Conservation (phyloP, 2,888 invertebrate genomes). For the Trachelus iudaicus region DNA sequence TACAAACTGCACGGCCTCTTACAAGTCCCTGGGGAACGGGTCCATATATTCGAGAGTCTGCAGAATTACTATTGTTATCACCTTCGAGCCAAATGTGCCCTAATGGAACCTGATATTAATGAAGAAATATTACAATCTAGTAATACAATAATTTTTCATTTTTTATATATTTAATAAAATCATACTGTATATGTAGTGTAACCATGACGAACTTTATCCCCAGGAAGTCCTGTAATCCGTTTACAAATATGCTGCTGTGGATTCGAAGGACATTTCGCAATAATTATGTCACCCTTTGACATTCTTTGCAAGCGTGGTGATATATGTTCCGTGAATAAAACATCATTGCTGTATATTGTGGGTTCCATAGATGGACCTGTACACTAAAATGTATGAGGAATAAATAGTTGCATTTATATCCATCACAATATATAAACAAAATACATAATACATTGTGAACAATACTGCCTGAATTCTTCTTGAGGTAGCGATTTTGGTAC, state of each 20-base stretch:
- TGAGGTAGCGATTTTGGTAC: not conserved
- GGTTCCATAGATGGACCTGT: conserved; percentile 95
- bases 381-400: conserved; percentile 72
- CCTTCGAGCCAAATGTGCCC: conserved; percentile 95
- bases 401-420: conserved; percentile 20
- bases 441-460: conserved; percentile 6
- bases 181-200: conserved; percentile 48
- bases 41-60: conserved; percentile 89
- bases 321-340: conserved; percentile 85
- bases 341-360: conserved; percentile 83
- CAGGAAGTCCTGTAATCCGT: conserved; percentile 81
- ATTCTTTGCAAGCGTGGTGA: conserved; percentile 74
- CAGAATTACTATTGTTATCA: conserved; percentile 86
- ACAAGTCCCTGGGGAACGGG: conserved; percentile 89
- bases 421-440: conserved; percentile 11
- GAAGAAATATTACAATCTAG: not conserved
- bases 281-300: conserved; percentile 85
- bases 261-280: conserved; percentile 84
- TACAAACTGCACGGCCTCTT: conserved; percentile 82
- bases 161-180: conserved; percentile 13
- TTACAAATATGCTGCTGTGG: conserved; percentile 88
- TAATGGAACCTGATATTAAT: conserved; percentile 71
- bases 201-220: conserved; percentile 72
- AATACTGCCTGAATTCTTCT: conserved; percentile 13
- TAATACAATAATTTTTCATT: not conserved